phyloP scores from a whole-genome alignment of 1,140 invertebrate species.

The Nasonia vitripennis region DNA sequence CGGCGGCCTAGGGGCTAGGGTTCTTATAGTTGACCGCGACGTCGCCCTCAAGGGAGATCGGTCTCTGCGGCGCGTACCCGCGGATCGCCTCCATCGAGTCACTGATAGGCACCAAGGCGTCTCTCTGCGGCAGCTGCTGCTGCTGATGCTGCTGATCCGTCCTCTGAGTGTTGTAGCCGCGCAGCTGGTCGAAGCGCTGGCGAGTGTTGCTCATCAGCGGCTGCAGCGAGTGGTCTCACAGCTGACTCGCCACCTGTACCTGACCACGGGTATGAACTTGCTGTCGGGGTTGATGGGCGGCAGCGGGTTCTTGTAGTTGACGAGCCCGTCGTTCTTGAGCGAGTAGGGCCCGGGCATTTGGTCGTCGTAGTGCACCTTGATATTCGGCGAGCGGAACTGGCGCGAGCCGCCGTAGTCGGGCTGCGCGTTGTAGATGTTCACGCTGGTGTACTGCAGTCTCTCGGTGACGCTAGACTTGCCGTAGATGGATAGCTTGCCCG shows the following conservation, averaged over 20 bases:
- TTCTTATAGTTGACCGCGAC: slow-evolving; percentile 75
- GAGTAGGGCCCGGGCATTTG: no score
- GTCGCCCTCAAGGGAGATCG: slow-evolving; percentile 71
- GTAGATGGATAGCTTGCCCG: slow-evolving; percentile 73
- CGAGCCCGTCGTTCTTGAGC: slow-evolving; percentile 78
- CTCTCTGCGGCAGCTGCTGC: slow-evolving; percentile 27
- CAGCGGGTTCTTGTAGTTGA: slow-evolving; percentile 77
- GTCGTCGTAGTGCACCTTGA: slow-evolving; percentile 68
- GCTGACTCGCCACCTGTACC: slow-evolving; percentile 57
- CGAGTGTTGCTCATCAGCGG: neutral
- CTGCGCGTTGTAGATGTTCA: neutral
- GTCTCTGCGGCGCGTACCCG: slow-evolving; percentile 46
- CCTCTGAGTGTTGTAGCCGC: slow-evolving; percentile 55
- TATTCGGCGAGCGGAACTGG: slow-evolving; percentile 69
- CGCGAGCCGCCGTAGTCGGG: slow-evolving; percentile 27
- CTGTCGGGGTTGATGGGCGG: slow-evolving; percentile 81
- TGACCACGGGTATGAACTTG: slow-evolving; percentile 77
- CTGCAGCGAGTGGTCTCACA: slow-evolving; percentile 51
- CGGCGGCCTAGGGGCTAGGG: slow-evolving; percentile 70
- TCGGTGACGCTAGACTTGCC: slow-evolving; percentile 73
- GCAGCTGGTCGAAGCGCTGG: slow-evolving; percentile 36
- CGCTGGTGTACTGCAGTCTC: slow-evolving; percentile 64
- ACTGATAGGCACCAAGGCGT: slow-evolving; percentile 54
- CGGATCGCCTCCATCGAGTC: slow-evolving; percentile 39
- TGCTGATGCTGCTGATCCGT: slow-evolving; percentile 44